Conservation (phyloP, 1,140 invertebrate genomes). For the Halictus rubicundus region DNA sequence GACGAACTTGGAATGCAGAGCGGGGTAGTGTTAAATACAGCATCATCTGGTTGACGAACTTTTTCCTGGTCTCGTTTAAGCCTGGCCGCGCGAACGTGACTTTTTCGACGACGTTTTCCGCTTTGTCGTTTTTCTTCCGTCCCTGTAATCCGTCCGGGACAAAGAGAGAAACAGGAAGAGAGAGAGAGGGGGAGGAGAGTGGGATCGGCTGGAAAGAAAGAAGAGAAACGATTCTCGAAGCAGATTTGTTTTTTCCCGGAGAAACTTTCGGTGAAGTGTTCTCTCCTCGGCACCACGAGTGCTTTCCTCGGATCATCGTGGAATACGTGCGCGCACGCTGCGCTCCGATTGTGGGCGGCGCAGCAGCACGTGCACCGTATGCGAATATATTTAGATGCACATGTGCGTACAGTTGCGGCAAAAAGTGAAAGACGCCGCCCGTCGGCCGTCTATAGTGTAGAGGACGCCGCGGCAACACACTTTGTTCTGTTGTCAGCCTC, state of each 20-base stretch:
- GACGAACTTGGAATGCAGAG: no score
- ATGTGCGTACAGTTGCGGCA: conserved; percentile 16
- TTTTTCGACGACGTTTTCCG: no score
- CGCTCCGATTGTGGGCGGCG: conserved; percentile 15
- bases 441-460: no score
- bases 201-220: no score
- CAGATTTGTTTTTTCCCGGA: not conserved
- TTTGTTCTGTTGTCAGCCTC: not conserved
- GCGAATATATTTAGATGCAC: conserved; percentile 45
- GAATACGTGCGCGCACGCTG: not conserved
- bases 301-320: conserved; percentile 27
- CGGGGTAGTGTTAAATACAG: no score
- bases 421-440: conserved; percentile 19
- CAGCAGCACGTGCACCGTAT: conserved; percentile 16
- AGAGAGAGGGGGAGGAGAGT: no score
- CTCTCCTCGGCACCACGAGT: conserved; percentile 6
- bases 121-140: no score
- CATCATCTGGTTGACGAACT: no score
- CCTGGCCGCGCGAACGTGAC: no score
- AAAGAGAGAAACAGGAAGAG: no score
- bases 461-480: not conserved
- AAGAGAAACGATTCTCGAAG: conserved; percentile 19
- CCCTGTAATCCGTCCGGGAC: no score
- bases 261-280: conserved; percentile 17
- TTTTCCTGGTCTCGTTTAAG: no score